Conservation (phyloP, 2,113 vertebrate genomes). For the Phycodurus eques region DNA sequence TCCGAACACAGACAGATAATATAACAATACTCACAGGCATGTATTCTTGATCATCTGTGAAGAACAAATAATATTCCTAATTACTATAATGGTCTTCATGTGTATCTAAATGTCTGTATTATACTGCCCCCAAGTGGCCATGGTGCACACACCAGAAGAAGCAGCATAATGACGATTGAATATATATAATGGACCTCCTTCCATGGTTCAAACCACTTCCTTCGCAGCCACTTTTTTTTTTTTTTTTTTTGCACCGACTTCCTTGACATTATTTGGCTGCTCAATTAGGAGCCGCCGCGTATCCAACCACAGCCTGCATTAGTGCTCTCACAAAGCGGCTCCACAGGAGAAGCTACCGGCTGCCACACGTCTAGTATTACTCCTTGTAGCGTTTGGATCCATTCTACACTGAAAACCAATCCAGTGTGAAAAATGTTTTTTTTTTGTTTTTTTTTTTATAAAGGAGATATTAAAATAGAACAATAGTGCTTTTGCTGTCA, state of each 20-base stretch:
- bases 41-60: no score
- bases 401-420: not conserved
- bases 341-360: not conserved
- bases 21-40: no score
- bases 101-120: not conserved
- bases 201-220: not conserved
- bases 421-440: not conserved
- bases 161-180: not conserved
- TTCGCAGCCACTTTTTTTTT: not conserved
- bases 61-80: no score
- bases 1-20: no score
- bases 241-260: not conserved
- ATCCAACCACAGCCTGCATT: not conserved
- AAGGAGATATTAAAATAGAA: not conserved
- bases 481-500: not conserved
- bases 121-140: not conserved
- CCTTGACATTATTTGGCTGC: not conserved
- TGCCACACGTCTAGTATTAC: not conserved
- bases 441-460: not conserved
- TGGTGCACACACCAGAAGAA: no score
- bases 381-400: not conserved
- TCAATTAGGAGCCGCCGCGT: not conserved
- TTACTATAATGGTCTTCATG: no score
- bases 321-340: not conserved
- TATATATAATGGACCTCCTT: not conserved